Evolutionary conservation across 2,113 vertebrate species (phyloP), one percentile per base, ranked within the genome.

Genomic region (Corythornis vintsioides): DNA sequence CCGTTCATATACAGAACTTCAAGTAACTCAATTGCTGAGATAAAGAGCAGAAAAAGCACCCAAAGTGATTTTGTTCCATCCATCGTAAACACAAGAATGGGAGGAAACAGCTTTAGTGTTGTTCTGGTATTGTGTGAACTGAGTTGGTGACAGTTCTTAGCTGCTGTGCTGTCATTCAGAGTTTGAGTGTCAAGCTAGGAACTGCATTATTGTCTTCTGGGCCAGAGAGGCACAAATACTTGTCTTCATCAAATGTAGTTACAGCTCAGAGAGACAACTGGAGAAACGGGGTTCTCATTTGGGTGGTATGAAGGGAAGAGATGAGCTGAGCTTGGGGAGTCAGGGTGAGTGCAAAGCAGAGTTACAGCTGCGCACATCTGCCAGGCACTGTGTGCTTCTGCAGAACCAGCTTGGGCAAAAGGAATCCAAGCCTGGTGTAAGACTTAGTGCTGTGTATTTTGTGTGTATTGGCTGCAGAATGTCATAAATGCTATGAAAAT

Each of bases 141-240:
- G 40, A 73, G 28, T 25, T 26, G 50, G 50, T 52, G 50, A 48
- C 47, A 6, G 47, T 22, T 48, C 20, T 48, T 48, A 28, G 52
- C 26, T 25, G 13, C 52, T 53, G 52, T 53, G 52, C 52, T 28
- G 22, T 22, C 42, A 11, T n/a, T 50, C 9, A 18, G 57, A 55
- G 43, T 53, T 60, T 55, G 40, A 4, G 5, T 67, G 22, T 78
- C 35, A 25, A 52, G 38, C 43, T 38, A 17, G 12, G 35, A 35
- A 24, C 17, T 0, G 0, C 22, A 5, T 12, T 7, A 1, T 72
- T 52, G 24, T 11, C 19, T 21, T 35, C 59, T 55, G 22, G 25
- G 10, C n/a, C 26, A 33, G 35, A 63, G 15, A 19, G 38, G 6
- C 25, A 20, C 33, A 63, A 10, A 9, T 63, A 50, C 1, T 33